phyloP scores from a whole-genome alignment of 2,888 invertebrate species.

The Rambutsinella grinnellia region DNA sequence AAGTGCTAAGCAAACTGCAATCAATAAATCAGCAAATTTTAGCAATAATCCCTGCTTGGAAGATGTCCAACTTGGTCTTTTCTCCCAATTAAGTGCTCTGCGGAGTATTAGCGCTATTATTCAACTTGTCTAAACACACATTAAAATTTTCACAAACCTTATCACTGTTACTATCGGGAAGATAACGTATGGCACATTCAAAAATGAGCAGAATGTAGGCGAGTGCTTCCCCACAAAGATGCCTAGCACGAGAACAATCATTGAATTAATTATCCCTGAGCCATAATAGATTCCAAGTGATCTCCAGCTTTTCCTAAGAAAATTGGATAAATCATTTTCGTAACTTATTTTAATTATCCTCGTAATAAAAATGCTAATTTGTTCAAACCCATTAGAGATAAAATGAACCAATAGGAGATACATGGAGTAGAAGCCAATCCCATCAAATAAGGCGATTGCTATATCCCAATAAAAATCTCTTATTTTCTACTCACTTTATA shows the following conservation, averaged over 20 bases:
- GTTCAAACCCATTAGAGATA: slow-evolving; percentile 59
- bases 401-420: slow-evolving; percentile 60
- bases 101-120: background rate
- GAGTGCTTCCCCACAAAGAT: slow-evolving; percentile 58
- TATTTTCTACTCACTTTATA: too few relatives aligned
- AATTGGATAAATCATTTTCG: background rate
- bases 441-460: slow-evolving; percentile 65
- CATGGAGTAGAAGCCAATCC: slow-evolving; percentile 62
- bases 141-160: slow-evolving; percentile 55
- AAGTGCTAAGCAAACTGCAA: slow-evolving; percentile 49
- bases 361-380: background rate
- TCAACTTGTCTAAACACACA: too few relatives aligned
- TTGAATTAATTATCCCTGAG: slow-evolving; percentile 61
- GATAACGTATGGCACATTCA: slow-evolving; percentile 63
- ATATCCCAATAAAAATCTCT: background rate
- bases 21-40: slow-evolving; percentile 47
- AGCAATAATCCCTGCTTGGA: background rate
- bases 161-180: slow-evolving; percentile 57
- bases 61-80: slow-evolving; percentile 51
- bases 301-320: slow-evolving; percentile 60
- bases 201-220: slow-evolving; percentile 62
- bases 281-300: slow-evolving; percentile 62
- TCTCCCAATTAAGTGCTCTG: slow-evolving; percentile 58
- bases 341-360: background rate
- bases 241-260: slow-evolving; percentile 62